phyloP scores from a whole-genome alignment of 2,113 vertebrate genomes.

The Numenius arquata region DNA sequence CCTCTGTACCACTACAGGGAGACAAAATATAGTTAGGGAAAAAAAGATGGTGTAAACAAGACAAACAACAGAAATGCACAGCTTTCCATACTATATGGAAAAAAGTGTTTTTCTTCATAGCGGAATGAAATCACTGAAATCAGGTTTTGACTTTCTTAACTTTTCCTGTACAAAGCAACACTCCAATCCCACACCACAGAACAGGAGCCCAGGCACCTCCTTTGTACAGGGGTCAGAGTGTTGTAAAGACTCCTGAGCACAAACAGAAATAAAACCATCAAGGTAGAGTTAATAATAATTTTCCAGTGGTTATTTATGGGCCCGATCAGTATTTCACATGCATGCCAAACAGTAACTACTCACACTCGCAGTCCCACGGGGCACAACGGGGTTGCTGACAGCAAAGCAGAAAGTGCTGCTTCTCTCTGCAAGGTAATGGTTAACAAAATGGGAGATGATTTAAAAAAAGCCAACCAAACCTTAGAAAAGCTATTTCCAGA shows the following conservation, averaged over 20 bases:
- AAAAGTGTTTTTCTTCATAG: background rate
- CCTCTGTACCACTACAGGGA: background rate
- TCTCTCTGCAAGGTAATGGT: slow-evolving; percentile 13
- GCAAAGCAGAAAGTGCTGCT: background rate
- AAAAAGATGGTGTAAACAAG: background rate
- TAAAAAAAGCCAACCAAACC: background rate
- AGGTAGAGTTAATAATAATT: background rate
- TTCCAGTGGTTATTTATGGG: background rate
- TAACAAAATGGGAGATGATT: background rate
- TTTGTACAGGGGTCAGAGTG: background rate
- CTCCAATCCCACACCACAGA: background rate
- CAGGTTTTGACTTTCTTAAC: background rate
- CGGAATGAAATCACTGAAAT: background rate
- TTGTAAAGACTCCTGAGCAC: background rate
- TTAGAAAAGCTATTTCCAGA: slow-evolving; percentile 27
- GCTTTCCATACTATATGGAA: background rate
- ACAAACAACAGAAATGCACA: background rate
- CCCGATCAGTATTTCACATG: background rate
- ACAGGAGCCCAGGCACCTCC: background rate
- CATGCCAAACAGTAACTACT: background rate
- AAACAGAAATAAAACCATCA: background rate
- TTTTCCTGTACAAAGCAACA: accelerated
- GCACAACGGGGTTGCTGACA: background rate
- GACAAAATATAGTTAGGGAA: background rate
- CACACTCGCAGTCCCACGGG: background rate